phyloP scores from a whole-genome alignment of 2,888 invertebrate genomes.

The Melanargia galathea region DNA sequence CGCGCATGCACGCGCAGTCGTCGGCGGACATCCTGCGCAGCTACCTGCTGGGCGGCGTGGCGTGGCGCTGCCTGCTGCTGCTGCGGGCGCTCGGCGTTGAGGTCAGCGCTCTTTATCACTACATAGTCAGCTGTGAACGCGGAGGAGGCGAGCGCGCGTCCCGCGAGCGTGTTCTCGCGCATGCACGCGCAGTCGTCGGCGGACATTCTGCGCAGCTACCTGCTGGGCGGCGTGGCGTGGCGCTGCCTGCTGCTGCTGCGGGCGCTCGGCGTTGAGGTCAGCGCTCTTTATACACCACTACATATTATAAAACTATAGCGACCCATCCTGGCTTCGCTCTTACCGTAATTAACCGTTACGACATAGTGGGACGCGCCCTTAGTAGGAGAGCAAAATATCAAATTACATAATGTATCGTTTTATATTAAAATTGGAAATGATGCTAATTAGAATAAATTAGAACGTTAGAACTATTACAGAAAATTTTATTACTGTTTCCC shows the following conservation, averaged over 20 bases:
- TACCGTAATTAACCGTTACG: too few species aligned
- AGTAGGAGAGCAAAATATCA: too few species aligned
- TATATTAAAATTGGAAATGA: too few species aligned
- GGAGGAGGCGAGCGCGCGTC: slow-evolving; percentile 47
- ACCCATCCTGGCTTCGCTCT: too few species aligned
- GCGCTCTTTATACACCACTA: slow-evolving; percentile 19
- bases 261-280: slow-evolving; percentile 81
- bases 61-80: slow-evolving; percentile 83
- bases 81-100: slow-evolving; percentile 82
- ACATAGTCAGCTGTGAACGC: neutral
- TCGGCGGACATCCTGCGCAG: slow-evolving; percentile 71
- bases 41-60: slow-evolving; percentile 82
- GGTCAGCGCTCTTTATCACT: slow-evolving; percentile 50
- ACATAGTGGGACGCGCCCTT: too few species aligned
- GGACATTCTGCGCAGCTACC: slow-evolving; percentile 76
- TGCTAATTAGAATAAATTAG: too few species aligned
- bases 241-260: slow-evolving; percentile 81
- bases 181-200: slow-evolving; percentile 58
- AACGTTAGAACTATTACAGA: too few species aligned
- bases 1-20: slow-evolving; percentile 58
- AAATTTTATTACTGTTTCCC: too few species aligned
- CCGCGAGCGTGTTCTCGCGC: slow-evolving; percentile 64
- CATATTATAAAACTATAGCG: too few species aligned
- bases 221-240: slow-evolving; percentile 84
- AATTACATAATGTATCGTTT: too few species aligned